These are phyloP conservation scores for Drosophila koepferae DNA, from an alignment of 2,888 invertebrate genomes.

Conservation along the genomic window DNA sequence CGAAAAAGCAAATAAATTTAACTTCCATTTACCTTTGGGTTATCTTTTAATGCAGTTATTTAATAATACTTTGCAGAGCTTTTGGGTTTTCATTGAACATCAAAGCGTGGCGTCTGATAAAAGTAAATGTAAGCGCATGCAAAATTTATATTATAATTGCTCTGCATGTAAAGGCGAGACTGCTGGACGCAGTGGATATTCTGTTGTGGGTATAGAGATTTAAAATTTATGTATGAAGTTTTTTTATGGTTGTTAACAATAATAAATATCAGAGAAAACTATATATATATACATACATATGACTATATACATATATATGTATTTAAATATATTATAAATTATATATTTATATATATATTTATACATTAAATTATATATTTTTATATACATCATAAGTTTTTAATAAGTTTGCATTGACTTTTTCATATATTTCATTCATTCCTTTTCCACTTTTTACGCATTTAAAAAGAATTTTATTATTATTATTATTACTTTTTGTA, in stretches of 20 bases:
- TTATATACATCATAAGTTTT: too few relatives aligned
- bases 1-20: slow-evolving; percentile 10
- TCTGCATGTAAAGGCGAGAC: too few relatives aligned
- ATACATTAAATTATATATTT: too few relatives aligned
- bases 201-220: not conserved
- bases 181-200: not conserved
- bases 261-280: not conserved
- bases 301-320: too few relatives aligned
- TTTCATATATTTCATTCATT: too few relatives aligned
- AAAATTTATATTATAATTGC: slow-evolving; percentile 23
- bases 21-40: slow-evolving; percentile 1
- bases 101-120: slow-evolving; percentile 58
- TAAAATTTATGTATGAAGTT: not conserved
- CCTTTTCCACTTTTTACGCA: too few relatives aligned
- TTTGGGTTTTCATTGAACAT: slow-evolving; percentile 63
- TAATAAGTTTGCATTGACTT: too few relatives aligned
- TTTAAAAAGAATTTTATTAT: too few relatives aligned
- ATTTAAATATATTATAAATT: too few relatives aligned
- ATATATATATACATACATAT: too few relatives aligned
- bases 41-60: slow-evolving; percentile 51
- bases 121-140: slow-evolving; percentile 39
- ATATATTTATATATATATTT: too few relatives aligned
- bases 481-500: too few relatives aligned
- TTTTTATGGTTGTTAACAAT: not conserved
- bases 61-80: slow-evolving; percentile 37